These are phyloP conservation scores for Balaeniceps rex DNA, from an alignment of 2,113 vertebrate genomes.

Conservation along the genomic window DNA sequence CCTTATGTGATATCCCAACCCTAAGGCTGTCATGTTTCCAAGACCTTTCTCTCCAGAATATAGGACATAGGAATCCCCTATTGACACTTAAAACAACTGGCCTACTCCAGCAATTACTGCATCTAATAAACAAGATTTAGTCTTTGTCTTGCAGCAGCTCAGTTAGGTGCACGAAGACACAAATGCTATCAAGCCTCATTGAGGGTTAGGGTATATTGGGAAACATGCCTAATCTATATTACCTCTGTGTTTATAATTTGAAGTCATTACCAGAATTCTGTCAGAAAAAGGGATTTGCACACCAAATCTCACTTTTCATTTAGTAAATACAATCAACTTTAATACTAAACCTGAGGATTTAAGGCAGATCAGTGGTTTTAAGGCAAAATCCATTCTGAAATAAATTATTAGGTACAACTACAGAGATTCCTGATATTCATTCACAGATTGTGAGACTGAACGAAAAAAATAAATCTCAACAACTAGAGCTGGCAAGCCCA, in stretches of 20 bases:
- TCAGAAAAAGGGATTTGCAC: background rate
- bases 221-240: background rate
- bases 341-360: background rate
- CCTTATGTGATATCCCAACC: background rate
- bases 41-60: background rate
- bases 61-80: background rate
- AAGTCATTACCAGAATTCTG: background rate
- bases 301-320: background rate
- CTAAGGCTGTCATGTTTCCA: background rate
- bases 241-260: background rate
- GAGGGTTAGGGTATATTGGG: background rate
- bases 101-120: background rate
- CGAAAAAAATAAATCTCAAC: background rate
- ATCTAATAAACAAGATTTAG: background rate
- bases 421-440: background rate
- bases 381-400: background rate
- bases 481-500: background rate
- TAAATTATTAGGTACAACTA: background rate
- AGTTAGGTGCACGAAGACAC: background rate
- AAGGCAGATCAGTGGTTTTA: background rate
- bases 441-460: background rate
- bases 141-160: background rate
- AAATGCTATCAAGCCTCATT: accelerated
- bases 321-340: background rate
- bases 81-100: background rate